These are phyloP conservation scores for Pavo muticus DNA, from an alignment of 2,113 vertebrate genomes.

Conservation along the genomic window DNA sequence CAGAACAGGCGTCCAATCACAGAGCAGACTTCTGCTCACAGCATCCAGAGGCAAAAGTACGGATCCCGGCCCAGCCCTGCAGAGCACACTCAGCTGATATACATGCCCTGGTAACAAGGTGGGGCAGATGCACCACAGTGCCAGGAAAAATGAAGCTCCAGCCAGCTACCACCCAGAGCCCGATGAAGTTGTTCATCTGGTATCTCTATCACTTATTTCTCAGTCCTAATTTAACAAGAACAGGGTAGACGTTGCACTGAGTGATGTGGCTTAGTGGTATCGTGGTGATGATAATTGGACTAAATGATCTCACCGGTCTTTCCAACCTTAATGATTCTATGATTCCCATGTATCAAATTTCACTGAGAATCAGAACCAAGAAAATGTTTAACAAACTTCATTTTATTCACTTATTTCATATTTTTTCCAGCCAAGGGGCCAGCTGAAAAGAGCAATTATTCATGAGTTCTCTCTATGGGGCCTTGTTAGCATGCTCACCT, in stretches of 20 bases:
- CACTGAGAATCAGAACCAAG: neutral
- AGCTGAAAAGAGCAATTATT: neutral
- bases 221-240: neutral
- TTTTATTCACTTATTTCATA: neutral
- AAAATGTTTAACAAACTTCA: neutral
- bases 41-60: neutral
- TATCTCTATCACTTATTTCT: fast-evolving
- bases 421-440: neutral
- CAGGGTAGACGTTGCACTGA: too few species aligned
- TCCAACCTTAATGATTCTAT: too few species aligned
- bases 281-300: too few species aligned
- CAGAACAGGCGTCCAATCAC: neutral
- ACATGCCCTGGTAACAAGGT: neutral
- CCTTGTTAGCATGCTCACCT: neutral
- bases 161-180: neutral
- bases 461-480: neutral
- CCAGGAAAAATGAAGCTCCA: neutral
- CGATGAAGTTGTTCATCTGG: neutral
- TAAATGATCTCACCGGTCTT: too few species aligned
- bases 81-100: neutral
- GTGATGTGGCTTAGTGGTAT: too few species aligned
- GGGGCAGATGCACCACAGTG: neutral
- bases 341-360: neutral
- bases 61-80: neutral
- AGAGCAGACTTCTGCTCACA: neutral